These are phyloP conservation scores for Nothocercus nigrocapillus DNA, from an alignment of 2,113 vertebrate species.

Conservation along the genomic window DNA sequence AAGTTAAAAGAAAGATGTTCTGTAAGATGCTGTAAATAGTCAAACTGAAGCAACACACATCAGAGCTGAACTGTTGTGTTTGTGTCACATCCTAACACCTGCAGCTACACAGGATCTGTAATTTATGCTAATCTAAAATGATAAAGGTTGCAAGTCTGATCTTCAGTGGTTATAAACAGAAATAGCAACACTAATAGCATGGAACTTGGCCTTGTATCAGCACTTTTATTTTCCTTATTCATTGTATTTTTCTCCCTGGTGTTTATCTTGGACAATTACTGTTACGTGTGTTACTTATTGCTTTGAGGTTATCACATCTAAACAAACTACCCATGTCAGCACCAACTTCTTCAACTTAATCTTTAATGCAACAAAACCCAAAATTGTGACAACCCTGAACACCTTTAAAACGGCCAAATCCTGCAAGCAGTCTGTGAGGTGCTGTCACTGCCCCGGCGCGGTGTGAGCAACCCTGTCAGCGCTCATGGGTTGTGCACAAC, in stretches of 20 bases:
- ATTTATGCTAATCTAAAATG: background rate
- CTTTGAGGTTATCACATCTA: background rate
- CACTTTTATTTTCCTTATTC: background rate
- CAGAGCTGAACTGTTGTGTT: background rate
- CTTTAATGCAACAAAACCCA: background rate
- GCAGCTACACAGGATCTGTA: background rate
- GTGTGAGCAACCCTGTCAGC: no score
- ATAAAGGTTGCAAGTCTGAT: background rate
- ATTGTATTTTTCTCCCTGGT: background rate
- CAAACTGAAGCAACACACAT: constrained; percentile 25
- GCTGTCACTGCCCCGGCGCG: background rate
- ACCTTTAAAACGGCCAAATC: background rate
- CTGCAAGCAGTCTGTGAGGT: background rate
- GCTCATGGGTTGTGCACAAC: no score
- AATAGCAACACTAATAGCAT: background rate
- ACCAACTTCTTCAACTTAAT: background rate
- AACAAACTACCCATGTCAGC: background rate
- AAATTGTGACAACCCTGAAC: background rate
- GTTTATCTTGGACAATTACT: background rate
- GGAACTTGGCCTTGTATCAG: background rate
- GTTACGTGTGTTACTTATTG: background rate
- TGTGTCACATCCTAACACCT: constrained; percentile 20
- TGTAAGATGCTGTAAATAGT: background rate
- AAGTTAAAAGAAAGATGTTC: background rate
- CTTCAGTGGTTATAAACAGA: background rate